Conservation (phyloP, 2,113 vertebrate genomes). For the Podarcis raffonei region DNA sequence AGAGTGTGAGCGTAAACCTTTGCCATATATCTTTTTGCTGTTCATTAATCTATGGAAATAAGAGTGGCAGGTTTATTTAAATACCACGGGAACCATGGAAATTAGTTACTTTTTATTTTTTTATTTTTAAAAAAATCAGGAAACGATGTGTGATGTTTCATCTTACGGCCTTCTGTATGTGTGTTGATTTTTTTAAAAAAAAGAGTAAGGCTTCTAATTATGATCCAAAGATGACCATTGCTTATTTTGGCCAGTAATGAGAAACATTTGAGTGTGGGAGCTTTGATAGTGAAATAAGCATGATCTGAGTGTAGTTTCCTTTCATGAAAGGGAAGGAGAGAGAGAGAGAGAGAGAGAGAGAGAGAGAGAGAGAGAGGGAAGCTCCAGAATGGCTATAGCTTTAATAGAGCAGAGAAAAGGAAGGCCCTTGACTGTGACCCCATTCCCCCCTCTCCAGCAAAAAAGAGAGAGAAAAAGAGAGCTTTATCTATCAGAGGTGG, state of each 20-base stretch:
- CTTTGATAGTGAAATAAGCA: conserved; percentile 74
- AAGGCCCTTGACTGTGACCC: conserved; percentile 76
- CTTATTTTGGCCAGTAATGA: conserved; percentile 63
- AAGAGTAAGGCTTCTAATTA: conserved; percentile 59
- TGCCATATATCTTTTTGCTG: conserved; percentile 48
- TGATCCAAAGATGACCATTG: conserved; percentile 68
- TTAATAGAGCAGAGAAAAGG: conserved; percentile 62
- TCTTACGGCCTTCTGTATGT: conserved; percentile 29
- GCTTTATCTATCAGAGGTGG: conserved; percentile 80
- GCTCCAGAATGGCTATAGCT: conserved; percentile 59
- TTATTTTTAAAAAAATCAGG: not conserved
- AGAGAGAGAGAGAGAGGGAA: conserved; percentile 3
- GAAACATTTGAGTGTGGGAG: conserved; percentile 74
- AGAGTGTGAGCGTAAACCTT: conserved; percentile 62
- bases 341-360: conserved; percentile 1
- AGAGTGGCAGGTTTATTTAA: conserved; percentile 65
- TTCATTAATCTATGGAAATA: conserved; percentile 72
- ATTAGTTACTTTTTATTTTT: conserved; percentile 55
- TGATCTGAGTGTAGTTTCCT: conserved; percentile 72
- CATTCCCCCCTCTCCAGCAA: conserved; percentile 68
- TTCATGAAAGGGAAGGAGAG: conserved; percentile 44
- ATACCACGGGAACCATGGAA: conserved; percentile 43
- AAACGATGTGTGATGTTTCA: conserved; percentile 44
- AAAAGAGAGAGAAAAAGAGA: conserved; percentile 56
- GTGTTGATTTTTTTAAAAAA: not conserved